Evolutionary conservation across 2,113 vertebrate genomes (phyloP), one percentile per base, ranked within the genome.

Genomic region (Okapia johnstoni): DNA sequence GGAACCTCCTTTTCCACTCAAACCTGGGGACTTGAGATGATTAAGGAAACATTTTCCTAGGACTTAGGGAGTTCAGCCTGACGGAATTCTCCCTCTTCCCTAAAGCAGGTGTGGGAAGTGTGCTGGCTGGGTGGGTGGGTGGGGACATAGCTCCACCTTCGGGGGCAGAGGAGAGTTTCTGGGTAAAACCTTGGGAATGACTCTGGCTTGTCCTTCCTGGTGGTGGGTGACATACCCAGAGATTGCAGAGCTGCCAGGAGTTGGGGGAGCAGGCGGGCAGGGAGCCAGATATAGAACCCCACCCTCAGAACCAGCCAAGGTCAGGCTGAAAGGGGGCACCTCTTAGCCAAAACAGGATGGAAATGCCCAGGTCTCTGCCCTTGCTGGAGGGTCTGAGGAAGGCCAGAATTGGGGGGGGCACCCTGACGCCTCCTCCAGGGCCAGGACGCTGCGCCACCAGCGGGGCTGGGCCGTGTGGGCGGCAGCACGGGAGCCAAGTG

Each of bases 361-460:
- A 61, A 63, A 81, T 3, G 21, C 12, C 57, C n/a, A 28, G 52
- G 33, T 17, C 33, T 50, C 57, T 85, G 25, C 23, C 13, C 66
- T 15, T 28, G 52, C 43, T 57, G n/a, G 33, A 70, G 55, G 57
- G 25, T 9, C 13, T 9, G 58, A 52, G 43, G 43, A 81, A 40
- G 30, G 19, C 26, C 1, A 0, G 61, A 66, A 36, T 55, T 21
- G 46, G 0, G 7, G 43, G 40, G 46, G 21, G 33, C 36, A 25
- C 11, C 17, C 76, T 1, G 46, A 54, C 28, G 2, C 40, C 28
- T 54, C 46, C 28, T 86, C 54, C 17, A 4, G 40, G 33, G 50
- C 7, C 16, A 2, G 36, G 36, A 15, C 19, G 5, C 28, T 36
- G 90, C 66, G 4, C 25, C 9, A 0, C 5, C 0, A 0, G 19